Percentiles rank a stretch among this genome's conserved stretches.
Evolutionary conservation across 1,140 invertebrate genomes (phyloP).

Genomic region (Drosophila pallidifrons): DNA sequence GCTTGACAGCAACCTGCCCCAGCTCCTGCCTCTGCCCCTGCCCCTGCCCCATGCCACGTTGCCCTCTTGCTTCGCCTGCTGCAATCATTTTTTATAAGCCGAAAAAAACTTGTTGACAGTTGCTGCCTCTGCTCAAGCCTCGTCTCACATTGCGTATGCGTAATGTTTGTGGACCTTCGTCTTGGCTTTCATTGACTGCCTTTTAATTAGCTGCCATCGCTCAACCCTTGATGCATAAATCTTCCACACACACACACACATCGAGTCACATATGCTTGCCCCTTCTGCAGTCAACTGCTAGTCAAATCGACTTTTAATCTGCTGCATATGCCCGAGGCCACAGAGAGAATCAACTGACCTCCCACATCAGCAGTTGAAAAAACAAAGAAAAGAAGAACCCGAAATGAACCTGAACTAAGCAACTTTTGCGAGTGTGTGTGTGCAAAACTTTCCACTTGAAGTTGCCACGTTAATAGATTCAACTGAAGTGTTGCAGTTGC

Average conservation of each 20-base stretch:
- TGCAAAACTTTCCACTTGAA: constrained; percentile 6
- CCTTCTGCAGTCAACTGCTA: constrained; percentile 52
- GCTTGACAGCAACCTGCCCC: constrained; percentile 45
- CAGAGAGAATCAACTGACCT: constrained; percentile 58
- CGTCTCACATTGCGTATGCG: constrained; percentile 74
- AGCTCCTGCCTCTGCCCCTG: background rate
- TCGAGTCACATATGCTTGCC: constrained; percentile 24
- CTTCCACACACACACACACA: constrained; percentile 29
- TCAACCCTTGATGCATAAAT: constrained; percentile 65
- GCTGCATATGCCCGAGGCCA: constrained; percentile 65
- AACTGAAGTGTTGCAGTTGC: constrained; percentile 2
- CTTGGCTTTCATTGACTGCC: constrained; percentile 72
- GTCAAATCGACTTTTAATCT: constrained; percentile 81
- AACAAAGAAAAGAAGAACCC: background rate
- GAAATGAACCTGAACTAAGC: constrained; percentile 16
- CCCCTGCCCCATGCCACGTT: background rate
- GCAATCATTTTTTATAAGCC: constrained; percentile 58
- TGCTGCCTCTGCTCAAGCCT: constrained; percentile 1
- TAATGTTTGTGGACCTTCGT: constrained; percentile 59
- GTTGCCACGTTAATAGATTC: constrained; percentile 18
- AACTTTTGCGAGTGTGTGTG: constrained; percentile 2
- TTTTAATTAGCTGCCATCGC: constrained; percentile 77
- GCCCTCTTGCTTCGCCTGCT: constrained; percentile 5
- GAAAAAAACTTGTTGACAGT: constrained; percentile 60
- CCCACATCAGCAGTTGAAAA: constrained; percentile 5